These are phyloP conservation scores for Cyprinodon brontotheroides DNA, from an alignment of 2,113 vertebrate species.

Conservation along the genomic window DNA sequence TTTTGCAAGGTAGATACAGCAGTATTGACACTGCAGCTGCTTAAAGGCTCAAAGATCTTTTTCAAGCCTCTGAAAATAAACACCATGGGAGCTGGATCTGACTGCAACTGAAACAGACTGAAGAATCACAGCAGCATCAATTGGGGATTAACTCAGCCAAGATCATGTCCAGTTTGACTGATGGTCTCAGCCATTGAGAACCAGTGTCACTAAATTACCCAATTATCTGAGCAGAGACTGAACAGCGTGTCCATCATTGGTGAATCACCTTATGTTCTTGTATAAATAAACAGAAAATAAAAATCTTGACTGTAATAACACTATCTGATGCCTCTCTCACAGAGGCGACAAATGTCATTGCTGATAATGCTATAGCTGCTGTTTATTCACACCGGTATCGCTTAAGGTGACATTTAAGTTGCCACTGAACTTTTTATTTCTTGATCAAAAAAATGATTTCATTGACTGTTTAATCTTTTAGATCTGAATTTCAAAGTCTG, in stretches of 20 bases:
- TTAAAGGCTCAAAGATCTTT: conserved; percentile 4
- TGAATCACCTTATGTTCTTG: background rate
- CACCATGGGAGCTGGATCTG: conserved; percentile 13
- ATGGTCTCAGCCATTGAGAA: background rate
- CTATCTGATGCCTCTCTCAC: background rate
- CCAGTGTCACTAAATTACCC: background rate
- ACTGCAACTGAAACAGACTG: conserved; percentile 30
- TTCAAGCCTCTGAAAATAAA: conserved; percentile 4
- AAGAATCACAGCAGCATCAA: conserved; percentile 11
- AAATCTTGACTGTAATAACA: background rate
- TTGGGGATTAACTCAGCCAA: conserved; percentile 31
- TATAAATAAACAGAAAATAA: background rate
- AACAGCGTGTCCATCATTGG: conserved; percentile 4
- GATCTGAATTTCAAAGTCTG: background rate
- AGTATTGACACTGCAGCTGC: conserved; percentile 16
- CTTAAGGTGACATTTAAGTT: background rate
- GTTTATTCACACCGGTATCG: background rate
- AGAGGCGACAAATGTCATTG: background rate
- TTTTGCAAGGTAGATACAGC: too few relatives aligned
- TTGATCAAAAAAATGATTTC: background rate
- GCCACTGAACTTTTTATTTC: background rate
- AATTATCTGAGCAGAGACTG: conserved; percentile 11
- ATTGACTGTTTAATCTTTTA: background rate
- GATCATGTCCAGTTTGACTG: conserved; percentile 21
- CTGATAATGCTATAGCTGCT: background rate